These are phyloP conservation scores for Nestor notabilis DNA, from an alignment of 2,113 vertebrate genomes.

Conservation along the genomic window DNA sequence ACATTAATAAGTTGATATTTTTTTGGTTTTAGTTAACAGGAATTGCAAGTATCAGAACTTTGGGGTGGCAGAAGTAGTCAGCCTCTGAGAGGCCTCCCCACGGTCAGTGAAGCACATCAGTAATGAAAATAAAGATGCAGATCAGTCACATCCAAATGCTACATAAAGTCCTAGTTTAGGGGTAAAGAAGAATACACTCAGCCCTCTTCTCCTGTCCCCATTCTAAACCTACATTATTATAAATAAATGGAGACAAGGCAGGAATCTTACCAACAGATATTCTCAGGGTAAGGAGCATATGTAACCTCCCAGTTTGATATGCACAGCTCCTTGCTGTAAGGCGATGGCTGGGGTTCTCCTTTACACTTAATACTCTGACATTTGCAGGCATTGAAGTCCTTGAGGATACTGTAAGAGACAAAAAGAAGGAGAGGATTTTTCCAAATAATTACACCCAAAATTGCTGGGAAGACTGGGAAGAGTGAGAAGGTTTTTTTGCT, in stretches of 20 bases:
- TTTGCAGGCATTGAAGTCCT: conserved; percentile 91
- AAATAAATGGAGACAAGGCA: not conserved
- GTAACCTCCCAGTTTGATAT: conserved; percentile 82
- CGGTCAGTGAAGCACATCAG: not conserved
- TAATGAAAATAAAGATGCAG: not conserved
- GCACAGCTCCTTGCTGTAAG: conserved; percentile 74
- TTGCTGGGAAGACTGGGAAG: not conserved
- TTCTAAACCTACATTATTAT: not conserved
- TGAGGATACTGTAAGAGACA: conserved; percentile 83
- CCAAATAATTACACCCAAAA: not conserved
- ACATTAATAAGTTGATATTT: not conserved
- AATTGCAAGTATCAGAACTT: not conserved
- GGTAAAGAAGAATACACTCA: not conserved
- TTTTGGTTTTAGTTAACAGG: not conserved
- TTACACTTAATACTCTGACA: conserved; percentile 80
- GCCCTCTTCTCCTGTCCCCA: not conserved
- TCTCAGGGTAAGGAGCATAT: conserved; percentile 87
- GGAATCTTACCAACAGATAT: conserved; percentile 88
- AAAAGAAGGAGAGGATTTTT: not conserved
- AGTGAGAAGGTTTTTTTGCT: accelerated
- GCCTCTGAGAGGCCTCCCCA: not conserved
- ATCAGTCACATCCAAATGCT: not conserved
- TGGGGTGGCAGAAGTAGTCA: not conserved
- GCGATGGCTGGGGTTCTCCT: conserved; percentile 82
- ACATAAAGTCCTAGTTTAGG: not conserved